Conservation (phyloP, 35 echinoderm and acorn worm genomes). For the Apostichopus californicus region DNA sequence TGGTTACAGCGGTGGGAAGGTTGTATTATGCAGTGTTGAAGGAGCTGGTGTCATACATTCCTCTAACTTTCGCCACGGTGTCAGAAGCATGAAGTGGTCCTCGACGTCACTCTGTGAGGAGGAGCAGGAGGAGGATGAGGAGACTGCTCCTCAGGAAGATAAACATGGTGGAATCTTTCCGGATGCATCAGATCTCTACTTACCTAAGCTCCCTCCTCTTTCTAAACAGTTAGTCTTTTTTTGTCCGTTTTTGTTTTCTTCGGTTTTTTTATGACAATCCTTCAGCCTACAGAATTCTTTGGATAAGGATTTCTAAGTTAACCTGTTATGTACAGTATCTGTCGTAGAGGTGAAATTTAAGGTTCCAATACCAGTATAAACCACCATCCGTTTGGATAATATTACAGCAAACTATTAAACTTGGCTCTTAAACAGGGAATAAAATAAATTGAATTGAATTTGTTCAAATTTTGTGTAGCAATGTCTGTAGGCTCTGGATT, state of each 20-base stretch:
- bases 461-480: too few relatives aligned
- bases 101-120: slow-evolving; percentile 9
- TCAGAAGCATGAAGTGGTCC: slow-evolving; percentile 83
- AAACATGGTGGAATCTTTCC: slow-evolving; percentile 34
- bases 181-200: slow-evolving; percentile 71
- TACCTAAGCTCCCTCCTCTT: slow-evolving; percentile 83
- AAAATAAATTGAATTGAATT: too few relatives aligned
- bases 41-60: slow-evolving; percentile 85
- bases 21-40: slow-evolving; percentile 90
- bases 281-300: too few relatives aligned
- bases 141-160: neutral
- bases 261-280: too few relatives aligned
- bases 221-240: slow-evolving; percentile 82
- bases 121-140: neutral
- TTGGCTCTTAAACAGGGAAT: too few relatives aligned
- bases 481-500: too few relatives aligned
- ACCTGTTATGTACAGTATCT: too few relatives aligned
- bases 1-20: slow-evolving; percentile 77
- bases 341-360: too few relatives aligned
- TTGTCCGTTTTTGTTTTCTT: neutral
- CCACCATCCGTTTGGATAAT: too few relatives aligned
- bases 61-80: slow-evolving; percentile 27
- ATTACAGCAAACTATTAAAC: too few relatives aligned
- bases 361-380: too few relatives aligned
- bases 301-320: too few relatives aligned